Base-by-base conservation (phyloP, 2,888 invertebrate species). In the Laspeyria flexula region DNA sequence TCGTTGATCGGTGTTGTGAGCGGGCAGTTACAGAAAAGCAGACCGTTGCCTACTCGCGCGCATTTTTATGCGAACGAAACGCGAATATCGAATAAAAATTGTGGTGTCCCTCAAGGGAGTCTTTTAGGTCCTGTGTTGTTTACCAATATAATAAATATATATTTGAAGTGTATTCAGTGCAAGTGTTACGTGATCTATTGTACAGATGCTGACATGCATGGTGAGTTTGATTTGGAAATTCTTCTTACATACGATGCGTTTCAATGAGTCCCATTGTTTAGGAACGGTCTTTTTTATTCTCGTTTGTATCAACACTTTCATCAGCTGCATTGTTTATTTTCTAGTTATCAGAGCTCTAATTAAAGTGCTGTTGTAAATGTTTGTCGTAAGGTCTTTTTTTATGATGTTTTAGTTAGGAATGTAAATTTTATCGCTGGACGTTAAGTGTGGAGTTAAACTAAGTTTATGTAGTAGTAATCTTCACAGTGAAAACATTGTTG, bases 251-350 rank as follows among this genome's bases (percentile, higher is more conserved):
- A 74, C 70, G 71, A 81, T 80, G 71, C 54, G 67, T 65, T 60
- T 88, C 77, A 90, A 90, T 86, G 85, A 77, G 73, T 77, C 77
- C 71, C 81, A 88, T 90, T 90, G 88, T 89, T 88, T 79, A 73
- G 76, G 53, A 53, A 64, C 60, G 71, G 73, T 73, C 73, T 81
- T 83, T 85, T 81, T 83, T 85, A 74, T 70, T 77, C 73, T 77
- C 67, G 61, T 74, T 72, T 65, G 72, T 75, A 77, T 83, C 77
- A 77, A 71, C 73, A 84, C 85, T 86, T 85, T 88, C 85, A 83
- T 87, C n/a, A n/a, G n/a, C 78, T 80, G 51, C 60, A 65, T 70
- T 72, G 76, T 81, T 80, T 79, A 78, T 81, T 79, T 78, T 79
- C 77, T 77, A 79, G 70, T 83, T 80, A 83, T 73, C 73, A 73